These are phyloP conservation scores for Euborellia annulipes DNA, from an alignment of 1,140 invertebrate genomes.

Conservation along the genomic window DNA sequence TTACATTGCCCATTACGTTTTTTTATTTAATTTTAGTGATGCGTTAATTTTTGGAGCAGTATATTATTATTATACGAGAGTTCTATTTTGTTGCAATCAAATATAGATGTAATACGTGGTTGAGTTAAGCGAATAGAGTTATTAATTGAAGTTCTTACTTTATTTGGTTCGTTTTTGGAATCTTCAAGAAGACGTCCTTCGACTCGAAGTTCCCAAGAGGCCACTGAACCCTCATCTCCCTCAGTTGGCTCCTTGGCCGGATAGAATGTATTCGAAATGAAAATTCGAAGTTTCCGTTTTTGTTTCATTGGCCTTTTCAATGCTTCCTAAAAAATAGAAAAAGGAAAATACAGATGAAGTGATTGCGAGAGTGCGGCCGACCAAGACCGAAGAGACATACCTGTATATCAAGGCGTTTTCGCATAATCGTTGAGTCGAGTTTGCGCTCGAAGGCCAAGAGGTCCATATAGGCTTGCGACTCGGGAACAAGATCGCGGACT, in stretches of 20 bases:
- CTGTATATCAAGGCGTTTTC: conserved; percentile 95
- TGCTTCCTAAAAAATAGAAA: conserved; percentile 65
- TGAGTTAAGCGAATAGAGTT: no score
- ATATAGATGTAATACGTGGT: no score
- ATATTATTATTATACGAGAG: no score
- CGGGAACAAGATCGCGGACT: conserved; percentile 92
- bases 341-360: no score
- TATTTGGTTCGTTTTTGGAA: conserved; percentile 73
- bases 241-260: conserved; percentile 70
- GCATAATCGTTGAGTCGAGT: conserved; percentile 94
- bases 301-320: conserved; percentile 97
- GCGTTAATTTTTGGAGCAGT: no score
- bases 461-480: conserved; percentile 99
- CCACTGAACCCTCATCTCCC: conserved; percentile 63
- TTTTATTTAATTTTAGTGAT: no score
- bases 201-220: conserved; percentile 93
- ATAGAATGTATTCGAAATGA: conserved; percentile 98
- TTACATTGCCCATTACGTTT: no score
- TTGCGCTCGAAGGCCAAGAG: conserved; percentile 93
- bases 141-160: no score
- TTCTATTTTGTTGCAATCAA: no score
- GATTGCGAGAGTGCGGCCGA: no score
- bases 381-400: no score
- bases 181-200: conserved; percentile 94
- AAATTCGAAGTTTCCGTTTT: conserved; percentile 90